A percentile compares a stretch with the other conserved stretches of the same genome.
phyloP scores from a whole-genome alignment of 2,113 vertebrate species.

The Podarcis cretensis region DNA sequence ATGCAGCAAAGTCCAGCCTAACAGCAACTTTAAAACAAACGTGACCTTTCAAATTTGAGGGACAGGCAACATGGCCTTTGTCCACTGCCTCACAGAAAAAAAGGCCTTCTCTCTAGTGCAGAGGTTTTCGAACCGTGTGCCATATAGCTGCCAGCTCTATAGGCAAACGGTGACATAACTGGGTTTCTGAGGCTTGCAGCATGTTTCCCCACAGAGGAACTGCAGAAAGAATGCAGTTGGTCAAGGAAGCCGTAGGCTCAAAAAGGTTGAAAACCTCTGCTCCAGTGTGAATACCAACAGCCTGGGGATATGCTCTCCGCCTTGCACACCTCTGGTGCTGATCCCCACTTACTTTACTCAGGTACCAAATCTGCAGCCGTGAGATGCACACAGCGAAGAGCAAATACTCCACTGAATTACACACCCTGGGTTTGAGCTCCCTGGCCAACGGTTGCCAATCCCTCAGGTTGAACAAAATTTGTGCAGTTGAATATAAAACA shows the following conservation, averaged over 20 bases:
- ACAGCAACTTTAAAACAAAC: background rate
- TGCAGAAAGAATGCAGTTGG: too few relatives aligned
- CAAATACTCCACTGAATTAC: too few relatives aligned
- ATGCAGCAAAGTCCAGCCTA: background rate
- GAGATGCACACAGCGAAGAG: background rate
- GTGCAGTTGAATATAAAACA: too few relatives aligned
- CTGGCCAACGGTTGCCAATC: too few relatives aligned
- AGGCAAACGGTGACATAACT: too few relatives aligned
- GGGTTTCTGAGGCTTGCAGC: too few relatives aligned
- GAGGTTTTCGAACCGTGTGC: too few relatives aligned
- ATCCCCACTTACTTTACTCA: background rate
- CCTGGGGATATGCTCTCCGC: background rate
- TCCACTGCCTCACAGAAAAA: background rate
- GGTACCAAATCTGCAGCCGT: background rate
- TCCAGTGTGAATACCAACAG: background rate
- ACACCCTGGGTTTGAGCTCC: too few relatives aligned
- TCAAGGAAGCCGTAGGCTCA: too few relatives aligned
- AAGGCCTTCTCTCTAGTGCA: background rate
- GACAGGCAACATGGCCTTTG: background rate
- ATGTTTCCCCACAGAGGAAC: too few relatives aligned
- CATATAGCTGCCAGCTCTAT: too few relatives aligned
- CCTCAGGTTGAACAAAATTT: too few relatives aligned
- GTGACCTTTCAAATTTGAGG: background rate
- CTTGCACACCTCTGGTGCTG: background rate
- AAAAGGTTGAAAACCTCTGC: background rate